These are phyloP conservation scores for Hirundichthys speculiger DNA, from an alignment of 2,113 vertebrate species.

Conservation along the genomic window DNA sequence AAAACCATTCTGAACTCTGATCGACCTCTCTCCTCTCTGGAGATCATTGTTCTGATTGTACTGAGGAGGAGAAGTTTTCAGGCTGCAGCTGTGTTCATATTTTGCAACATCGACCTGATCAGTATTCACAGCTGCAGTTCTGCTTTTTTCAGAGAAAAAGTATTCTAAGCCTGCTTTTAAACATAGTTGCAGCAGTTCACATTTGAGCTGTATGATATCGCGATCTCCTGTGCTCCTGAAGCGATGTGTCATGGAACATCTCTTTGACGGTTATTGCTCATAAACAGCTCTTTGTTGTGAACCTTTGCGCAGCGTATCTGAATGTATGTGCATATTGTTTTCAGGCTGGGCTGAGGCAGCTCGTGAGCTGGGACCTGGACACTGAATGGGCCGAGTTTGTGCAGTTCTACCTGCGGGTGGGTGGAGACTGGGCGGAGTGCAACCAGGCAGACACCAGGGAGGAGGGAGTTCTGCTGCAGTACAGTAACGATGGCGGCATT, in stretches of 20 bases:
- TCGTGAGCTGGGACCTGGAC: constrained; percentile 96
- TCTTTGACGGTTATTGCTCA: too few species aligned
- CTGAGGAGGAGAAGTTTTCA: constrained; percentile 5
- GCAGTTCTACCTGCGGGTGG: constrained; percentile 97
- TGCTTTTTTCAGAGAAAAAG: neutral
- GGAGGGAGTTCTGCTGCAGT: constrained; percentile 94
- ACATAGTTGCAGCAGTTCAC: neutral
- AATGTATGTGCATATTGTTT: neutral
- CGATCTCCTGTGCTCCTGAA: too few species aligned
- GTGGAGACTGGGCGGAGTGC: constrained; percentile 90
- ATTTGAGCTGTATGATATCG: too few species aligned
- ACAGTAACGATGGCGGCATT: constrained; percentile 95
- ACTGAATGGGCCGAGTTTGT: constrained; percentile 98
- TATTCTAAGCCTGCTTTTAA: too few species aligned
- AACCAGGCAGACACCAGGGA: constrained; percentile 96
- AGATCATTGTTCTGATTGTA: constrained; percentile 20
- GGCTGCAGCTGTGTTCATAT: constrained; percentile 25
- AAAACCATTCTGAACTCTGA: constrained; percentile 16
- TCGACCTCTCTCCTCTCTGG: neutral
- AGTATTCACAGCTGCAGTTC: neutral
- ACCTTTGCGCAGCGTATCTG: too few species aligned
- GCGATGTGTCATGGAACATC: too few species aligned
- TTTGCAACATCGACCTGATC: constrained; percentile 8
- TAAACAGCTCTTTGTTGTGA: too few species aligned
- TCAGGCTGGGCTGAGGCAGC: constrained; percentile 92